Conservation (phyloP, 2,113 vertebrate genomes). For the Pterocles gutturalis region DNA sequence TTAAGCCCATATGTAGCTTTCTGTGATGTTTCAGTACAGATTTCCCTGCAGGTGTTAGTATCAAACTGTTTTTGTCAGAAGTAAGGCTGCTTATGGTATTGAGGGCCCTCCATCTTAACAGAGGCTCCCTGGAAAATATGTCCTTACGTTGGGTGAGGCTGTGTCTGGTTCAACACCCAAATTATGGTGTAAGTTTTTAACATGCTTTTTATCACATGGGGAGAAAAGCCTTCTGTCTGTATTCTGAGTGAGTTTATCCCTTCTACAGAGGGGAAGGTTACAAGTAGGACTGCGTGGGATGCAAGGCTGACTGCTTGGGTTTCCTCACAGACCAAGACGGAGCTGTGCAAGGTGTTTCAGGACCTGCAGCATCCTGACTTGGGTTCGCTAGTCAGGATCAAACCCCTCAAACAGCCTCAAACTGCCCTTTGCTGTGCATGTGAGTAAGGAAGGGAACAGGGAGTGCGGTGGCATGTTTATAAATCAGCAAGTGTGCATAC, state of each 20-base stretch:
- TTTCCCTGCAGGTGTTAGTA: background rate
- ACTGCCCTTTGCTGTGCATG: background rate
- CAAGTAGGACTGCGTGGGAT: no score
- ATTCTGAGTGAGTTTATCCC: background rate
- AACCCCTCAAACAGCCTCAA: background rate
- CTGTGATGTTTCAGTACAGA: background rate
- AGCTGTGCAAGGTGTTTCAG: background rate
- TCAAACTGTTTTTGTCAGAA: background rate
- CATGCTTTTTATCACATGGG: background rate
- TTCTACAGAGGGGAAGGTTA: background rate
- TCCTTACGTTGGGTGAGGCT: background rate
- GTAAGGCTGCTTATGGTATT: background rate
- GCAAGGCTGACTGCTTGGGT: background rate
- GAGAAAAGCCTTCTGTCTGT: background rate
- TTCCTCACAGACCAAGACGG: background rate
- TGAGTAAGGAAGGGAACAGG: background rate
- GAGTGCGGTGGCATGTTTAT: background rate
- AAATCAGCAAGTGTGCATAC: accelerated
- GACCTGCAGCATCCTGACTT: background rate
- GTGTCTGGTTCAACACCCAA: background rate
- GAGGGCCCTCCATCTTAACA: background rate
- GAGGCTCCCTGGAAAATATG: background rate
- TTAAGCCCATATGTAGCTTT: background rate
- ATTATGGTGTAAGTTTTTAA: background rate
- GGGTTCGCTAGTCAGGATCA: background rate